Conservation (phyloP, 2,888 invertebrate species). For the Salpingus planirostris region DNA sequence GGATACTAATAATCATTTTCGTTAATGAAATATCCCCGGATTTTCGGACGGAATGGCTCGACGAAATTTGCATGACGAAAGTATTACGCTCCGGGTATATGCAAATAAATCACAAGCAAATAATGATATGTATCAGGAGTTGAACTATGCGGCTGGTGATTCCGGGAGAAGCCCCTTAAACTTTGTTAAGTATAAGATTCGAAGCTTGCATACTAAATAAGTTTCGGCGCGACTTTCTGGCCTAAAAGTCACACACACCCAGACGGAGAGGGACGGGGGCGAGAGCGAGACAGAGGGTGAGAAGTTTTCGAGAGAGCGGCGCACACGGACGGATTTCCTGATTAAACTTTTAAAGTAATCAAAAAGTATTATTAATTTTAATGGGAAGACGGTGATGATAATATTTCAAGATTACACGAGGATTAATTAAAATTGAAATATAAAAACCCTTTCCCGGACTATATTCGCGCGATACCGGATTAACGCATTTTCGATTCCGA, state of each 20-base stretch:
- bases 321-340: constrained; percentile 18
- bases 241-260: constrained; percentile 9
- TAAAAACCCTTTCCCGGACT: too few species aligned
- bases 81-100: too few species aligned
- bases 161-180: constrained; percentile 10
- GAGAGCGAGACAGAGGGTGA: background rate
- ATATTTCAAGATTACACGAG: constrained; percentile 26
- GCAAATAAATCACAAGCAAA: constrained; percentile 10
- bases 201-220: constrained; percentile 28
- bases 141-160: constrained; percentile 10
- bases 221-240: constrained; percentile 5
- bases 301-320: too few species aligned
- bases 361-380: constrained; percentile 35
- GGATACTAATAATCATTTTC: too few species aligned
- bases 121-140: constrained; percentile 10
- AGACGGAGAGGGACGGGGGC: background rate
- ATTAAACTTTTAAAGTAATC: constrained; percentile 34
- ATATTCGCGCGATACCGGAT: too few species aligned
- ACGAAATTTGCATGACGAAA: too few species aligned
- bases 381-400: constrained; percentile 29
- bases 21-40: too few species aligned
- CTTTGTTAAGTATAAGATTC: constrained; percentile 26
- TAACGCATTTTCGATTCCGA: too few species aligned
- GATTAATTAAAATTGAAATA: constrained; percentile 26
- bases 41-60: too few species aligned